These are phyloP conservation scores for Xanthia icteritia DNA, from an alignment of 2,888 invertebrate genomes.

Conservation along the genomic window DNA sequence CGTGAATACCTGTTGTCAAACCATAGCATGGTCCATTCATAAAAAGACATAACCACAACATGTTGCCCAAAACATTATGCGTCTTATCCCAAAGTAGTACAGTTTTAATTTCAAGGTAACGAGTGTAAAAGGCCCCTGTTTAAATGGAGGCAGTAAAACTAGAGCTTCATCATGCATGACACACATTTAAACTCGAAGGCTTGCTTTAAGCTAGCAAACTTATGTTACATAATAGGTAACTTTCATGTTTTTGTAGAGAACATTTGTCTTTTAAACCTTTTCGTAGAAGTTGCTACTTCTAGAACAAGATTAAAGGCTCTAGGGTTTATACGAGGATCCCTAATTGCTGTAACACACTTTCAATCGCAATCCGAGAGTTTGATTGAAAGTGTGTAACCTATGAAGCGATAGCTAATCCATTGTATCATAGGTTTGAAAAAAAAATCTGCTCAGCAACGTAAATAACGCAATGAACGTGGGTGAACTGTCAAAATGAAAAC, in stretches of 20 bases:
- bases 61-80: neutral
- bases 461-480: too few species aligned
- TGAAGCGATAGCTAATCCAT: too few species aligned
- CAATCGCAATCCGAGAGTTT: too few species aligned
- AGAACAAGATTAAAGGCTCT: neutral
- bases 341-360: too few species aligned
- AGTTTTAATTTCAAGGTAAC: constrained; percentile 20
- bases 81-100: neutral
- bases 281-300: neutral
- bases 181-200: constrained; percentile 12
- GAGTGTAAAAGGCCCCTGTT: neutral
- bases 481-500: too few species aligned
- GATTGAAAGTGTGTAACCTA: too few species aligned
- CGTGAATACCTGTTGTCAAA: constrained; percentile 2
- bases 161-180: neutral
- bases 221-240: neutral
- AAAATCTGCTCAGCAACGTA: too few species aligned
- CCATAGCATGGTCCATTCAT: neutral
- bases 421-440: too few species aligned
- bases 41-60: neutral
- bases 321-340: too few species aligned
- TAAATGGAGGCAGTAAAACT: constrained; percentile 12
- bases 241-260: neutral
- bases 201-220: constrained; percentile 1
- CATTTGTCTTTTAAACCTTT: too few species aligned